phyloP scores from a whole-genome alignment of 2,113 vertebrate genomes.

The Anoura caudifer region DNA sequence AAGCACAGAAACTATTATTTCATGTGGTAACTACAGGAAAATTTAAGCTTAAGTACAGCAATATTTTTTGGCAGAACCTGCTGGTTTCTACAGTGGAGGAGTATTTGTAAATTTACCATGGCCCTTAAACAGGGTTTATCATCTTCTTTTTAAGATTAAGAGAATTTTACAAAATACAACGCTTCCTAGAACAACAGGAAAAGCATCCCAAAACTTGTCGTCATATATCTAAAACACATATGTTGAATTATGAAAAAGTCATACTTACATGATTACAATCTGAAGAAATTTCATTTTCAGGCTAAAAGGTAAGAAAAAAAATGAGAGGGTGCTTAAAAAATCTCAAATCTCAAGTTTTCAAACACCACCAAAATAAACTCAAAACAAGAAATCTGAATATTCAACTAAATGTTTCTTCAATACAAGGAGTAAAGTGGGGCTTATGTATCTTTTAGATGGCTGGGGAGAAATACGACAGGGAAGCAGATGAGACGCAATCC shows the following conservation, averaged over 20 bases:
- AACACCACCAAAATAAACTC: constrained; percentile 42
- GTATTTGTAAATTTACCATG: neutral
- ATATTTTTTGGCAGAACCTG: neutral
- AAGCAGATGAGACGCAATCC: neutral
- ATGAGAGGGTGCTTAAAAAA: constrained; percentile 35
- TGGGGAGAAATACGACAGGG: neutral
- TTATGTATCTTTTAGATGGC: neutral
- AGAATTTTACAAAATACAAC: constrained; percentile 33
- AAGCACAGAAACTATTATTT: constrained; percentile 34
- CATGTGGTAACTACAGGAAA: neutral
- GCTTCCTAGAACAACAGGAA: constrained; percentile 32
- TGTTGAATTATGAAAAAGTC: neutral
- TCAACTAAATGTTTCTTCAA: constrained; percentile 34
- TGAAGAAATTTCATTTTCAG: constrained; percentile 93
- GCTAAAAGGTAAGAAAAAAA: constrained; percentile 74
- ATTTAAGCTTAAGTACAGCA: neutral
- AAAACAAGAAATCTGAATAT: constrained; percentile 52
- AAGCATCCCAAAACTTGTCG: neutral
- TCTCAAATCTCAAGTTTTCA: constrained; percentile 39
- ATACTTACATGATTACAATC: constrained; percentile 98
- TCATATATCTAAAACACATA: constrained; percentile 27
- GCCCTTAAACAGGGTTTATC: neutral
- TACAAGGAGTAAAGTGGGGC: neutral
- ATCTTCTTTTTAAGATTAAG: constrained; percentile 11
- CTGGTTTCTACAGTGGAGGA: neutral